A percentile compares a stretch with the other conserved stretches of the same genome.
phyloP scores from a whole-genome alignment of 2,797 vertebrate species.

The Pangasius macronema region DNA sequence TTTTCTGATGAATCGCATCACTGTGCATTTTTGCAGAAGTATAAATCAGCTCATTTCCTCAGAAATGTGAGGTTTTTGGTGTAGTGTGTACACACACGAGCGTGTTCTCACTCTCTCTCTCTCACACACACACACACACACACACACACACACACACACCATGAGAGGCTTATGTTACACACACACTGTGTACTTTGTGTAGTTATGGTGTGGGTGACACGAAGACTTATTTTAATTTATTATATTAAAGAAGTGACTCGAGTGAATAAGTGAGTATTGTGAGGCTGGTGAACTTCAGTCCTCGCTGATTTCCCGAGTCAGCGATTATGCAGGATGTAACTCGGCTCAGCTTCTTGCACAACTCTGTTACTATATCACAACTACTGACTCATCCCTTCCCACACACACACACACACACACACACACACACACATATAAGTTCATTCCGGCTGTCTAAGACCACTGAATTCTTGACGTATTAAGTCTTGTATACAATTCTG shows the following conservation, averaged over 20 bases:
- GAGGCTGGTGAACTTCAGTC: too few species aligned
- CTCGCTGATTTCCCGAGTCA: constrained; percentile 28
- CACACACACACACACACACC: not conserved
- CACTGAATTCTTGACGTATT: not conserved
- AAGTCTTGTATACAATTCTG: not conserved
- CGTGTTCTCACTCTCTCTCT: too few species aligned
- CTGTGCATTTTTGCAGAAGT: too few species aligned
- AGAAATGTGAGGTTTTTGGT: not conserved
- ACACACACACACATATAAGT: not conserved
- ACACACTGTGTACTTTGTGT: too few species aligned
- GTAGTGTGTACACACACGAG: too few species aligned
- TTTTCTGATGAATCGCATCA: not conserved
- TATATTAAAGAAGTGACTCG: too few species aligned
- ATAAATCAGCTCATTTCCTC: not conserved
- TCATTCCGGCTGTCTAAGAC: not conserved
- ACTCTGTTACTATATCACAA: not conserved
- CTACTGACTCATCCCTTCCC: constrained; percentile 11
- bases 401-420: not conserved
- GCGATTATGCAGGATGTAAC: constrained; percentile 44
- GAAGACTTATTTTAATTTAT: too few species aligned
- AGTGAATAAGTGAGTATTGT: too few species aligned
- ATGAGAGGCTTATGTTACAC: not conserved
- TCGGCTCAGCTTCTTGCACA: constrained; percentile 7
- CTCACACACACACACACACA: not conserved
- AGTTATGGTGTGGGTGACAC: too few species aligned